These are phyloP conservation scores for Drosophila lowei DNA, from an alignment of 1,140 invertebrate species.

Conservation along the genomic window DNA sequence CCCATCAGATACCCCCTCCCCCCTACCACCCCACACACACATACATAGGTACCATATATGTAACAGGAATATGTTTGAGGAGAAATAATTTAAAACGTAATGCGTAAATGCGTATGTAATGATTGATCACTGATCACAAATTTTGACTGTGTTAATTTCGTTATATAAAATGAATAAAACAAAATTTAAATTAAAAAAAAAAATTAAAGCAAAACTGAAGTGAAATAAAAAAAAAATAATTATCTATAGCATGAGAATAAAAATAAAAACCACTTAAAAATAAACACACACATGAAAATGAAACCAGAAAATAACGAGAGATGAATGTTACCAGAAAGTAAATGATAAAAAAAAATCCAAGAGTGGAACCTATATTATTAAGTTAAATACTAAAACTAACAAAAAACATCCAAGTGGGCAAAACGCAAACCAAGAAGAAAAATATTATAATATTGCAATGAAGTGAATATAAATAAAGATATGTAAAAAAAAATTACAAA, in stretches of 20 bases:
- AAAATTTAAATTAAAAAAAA: constrained; percentile 33
- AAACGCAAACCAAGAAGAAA: constrained; percentile 72
- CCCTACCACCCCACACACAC: constrained; percentile 10
- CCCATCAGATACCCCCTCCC: constrained; percentile 9
- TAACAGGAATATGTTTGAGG: constrained; percentile 45
- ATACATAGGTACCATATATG: constrained; percentile 13
- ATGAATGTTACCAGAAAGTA: constrained; percentile 75
- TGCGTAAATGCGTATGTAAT: constrained; percentile 64
- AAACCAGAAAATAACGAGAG: constrained; percentile 50
- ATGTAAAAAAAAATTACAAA: constrained; percentile 66
- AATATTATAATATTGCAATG: constrained; percentile 82
- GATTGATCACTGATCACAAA: constrained; percentile 82
- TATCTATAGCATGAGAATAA: constrained; percentile 72
- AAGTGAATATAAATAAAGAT: constrained; percentile 80
- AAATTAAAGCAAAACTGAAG: constrained; percentile 47
- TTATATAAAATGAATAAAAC: constrained; percentile 72
- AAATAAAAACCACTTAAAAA: constrained; percentile 9
- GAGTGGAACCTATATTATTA: constrained; percentile 68
- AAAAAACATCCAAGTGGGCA: constrained; percentile 54
- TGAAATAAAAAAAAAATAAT: constrained; percentile 55
- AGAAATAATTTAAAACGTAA: constrained; percentile 74
- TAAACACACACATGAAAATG: constrained; percentile 63
- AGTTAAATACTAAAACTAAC: constrained; percentile 75
- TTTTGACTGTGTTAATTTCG: constrained; percentile 83
- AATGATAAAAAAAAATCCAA: constrained; percentile 56